These are phyloP conservation scores for Tetanocera ferruginea DNA, from an alignment of 2,888 invertebrate species.

Conservation along the genomic window DNA sequence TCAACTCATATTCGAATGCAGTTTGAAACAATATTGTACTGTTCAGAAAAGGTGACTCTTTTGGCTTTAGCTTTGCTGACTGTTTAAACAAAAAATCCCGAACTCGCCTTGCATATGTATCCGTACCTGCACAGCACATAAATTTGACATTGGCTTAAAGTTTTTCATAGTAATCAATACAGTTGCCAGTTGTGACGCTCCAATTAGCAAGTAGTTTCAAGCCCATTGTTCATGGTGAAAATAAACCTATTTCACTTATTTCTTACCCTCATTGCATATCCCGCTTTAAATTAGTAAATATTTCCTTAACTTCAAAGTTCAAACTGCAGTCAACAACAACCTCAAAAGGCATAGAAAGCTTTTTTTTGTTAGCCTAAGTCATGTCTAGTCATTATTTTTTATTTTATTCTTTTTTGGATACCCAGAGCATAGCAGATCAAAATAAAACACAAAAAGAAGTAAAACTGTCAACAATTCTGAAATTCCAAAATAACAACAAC, in stretches of 20 bases:
- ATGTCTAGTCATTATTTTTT: constrained; percentile 7
- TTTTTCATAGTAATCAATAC: background rate
- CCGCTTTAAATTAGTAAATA: too few relatives aligned
- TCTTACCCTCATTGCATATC: too few relatives aligned
- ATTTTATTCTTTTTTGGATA: background rate
- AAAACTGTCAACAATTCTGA: background rate
- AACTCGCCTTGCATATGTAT: too few relatives aligned
- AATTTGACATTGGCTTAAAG: too few relatives aligned
- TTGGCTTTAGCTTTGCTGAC: too few relatives aligned
- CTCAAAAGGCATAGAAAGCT: background rate
- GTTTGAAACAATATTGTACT: too few relatives aligned
- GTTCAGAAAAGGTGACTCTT: too few relatives aligned
- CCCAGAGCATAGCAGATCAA: background rate
- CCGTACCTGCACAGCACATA: too few relatives aligned
- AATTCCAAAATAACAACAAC: background rate
- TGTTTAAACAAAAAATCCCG: too few relatives aligned
- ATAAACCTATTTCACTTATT: too few relatives aligned
- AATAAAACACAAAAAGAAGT: background rate
- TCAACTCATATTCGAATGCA: too few relatives aligned
- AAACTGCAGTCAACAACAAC: background rate
- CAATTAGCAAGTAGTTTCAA: background rate
- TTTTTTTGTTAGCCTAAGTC: background rate
- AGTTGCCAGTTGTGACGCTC: background rate
- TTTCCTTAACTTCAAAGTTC: background rate
- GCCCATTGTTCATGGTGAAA: background rate